Percentiles rank a stretch among this genome's conserved stretches.
Evolutionary conservation across 2,797 vertebrate species (phyloP).

Genomic region (Phylloscopus collybita): DNA sequence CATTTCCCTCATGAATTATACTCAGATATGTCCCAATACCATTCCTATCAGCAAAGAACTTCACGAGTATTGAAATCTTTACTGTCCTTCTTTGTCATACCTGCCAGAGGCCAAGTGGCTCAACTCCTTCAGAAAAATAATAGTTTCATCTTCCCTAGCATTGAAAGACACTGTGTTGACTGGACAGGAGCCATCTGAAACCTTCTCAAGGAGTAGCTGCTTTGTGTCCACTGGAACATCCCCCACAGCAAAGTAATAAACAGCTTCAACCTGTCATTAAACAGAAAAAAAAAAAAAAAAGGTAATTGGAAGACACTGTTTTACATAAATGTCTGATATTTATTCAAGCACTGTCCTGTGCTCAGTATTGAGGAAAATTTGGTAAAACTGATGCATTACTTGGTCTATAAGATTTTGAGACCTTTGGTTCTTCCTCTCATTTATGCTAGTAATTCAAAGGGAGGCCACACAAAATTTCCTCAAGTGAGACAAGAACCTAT

Average conservation of each 20-base stretch:
- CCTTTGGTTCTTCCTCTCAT: background rate
- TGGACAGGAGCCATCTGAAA: constrained; percentile 56
- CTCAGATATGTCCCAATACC: background rate
- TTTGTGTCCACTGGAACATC: constrained; percentile 69
- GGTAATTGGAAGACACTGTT: background rate
- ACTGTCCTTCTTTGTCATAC: constrained; percentile 58
- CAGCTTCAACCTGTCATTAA: constrained; percentile 75
- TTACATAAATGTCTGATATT: background rate
- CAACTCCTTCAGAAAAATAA: constrained; percentile 77
- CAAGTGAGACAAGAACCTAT: background rate
- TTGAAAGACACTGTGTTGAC: constrained; percentile 81
- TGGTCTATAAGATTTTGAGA: background rate
- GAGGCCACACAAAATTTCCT: background rate
- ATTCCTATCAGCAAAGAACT: background rate
- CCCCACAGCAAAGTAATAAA: constrained; percentile 82
- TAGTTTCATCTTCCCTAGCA: constrained; percentile 73
- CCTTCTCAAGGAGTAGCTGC: constrained; percentile 64
- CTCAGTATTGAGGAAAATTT: background rate
- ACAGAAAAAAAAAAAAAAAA: background rate
- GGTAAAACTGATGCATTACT: background rate
- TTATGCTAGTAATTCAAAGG: background rate
- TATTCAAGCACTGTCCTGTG: background rate
- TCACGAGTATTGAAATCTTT: background rate
- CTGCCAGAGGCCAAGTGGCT: constrained; percentile 75
- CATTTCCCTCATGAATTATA: background rate